Percentiles rank a stretch among this genome's conserved stretches.
Evolutionary conservation across 2,888 invertebrate species (phyloP).

Genomic region (Drosophila demipolita): DNA sequence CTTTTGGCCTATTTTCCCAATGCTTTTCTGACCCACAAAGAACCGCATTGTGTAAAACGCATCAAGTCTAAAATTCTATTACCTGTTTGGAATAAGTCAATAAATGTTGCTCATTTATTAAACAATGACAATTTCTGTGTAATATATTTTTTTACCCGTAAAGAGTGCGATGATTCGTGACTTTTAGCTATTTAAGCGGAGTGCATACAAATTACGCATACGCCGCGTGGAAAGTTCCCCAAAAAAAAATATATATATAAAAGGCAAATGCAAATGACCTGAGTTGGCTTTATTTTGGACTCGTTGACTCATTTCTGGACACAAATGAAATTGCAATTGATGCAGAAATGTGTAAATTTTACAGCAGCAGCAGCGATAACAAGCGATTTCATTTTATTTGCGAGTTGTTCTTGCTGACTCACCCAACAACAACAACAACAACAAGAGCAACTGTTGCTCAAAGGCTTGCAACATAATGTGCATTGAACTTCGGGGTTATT

Average conservation of each 20-base stretch:
- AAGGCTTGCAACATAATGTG: conserved; percentile 50
- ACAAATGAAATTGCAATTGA: conserved; percentile 74
- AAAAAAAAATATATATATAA: conserved; percentile 5
- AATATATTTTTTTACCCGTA: conserved; percentile 34
- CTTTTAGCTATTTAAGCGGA: conserved; percentile 30
- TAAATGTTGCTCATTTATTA: conserved; percentile 53
- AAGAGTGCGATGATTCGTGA: conserved; percentile 27
- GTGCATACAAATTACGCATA: conserved; percentile 46
- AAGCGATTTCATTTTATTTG: conserved; percentile 22
- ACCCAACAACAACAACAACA: conserved; percentile 26
- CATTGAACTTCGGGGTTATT: conserved; percentile 38
- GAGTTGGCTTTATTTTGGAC: conserved; percentile 7
- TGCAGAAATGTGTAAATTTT: conserved; percentile 79
- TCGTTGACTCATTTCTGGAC: conserved; percentile 51
- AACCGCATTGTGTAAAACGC: background rate
- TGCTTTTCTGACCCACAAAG: background rate
- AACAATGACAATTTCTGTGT: conserved; percentile 62
- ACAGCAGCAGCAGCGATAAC: conserved; percentile 42
- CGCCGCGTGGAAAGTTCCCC: conserved; percentile 60
- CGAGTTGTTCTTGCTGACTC: conserved; percentile 23
- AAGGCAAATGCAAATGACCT: conserved; percentile 59
- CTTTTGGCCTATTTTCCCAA: background rate
- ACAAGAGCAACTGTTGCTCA: conserved; percentile 19
- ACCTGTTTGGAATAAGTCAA: conserved; percentile 7
- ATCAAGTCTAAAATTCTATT: conserved; percentile 14